A percentile compares a stretch with the other conserved stretches of the same genome.
These are phyloP conservation scores for Platycercus adscitus DNA, from an alignment of 2,113 vertebrate species.

Conservation along the genomic window DNA sequence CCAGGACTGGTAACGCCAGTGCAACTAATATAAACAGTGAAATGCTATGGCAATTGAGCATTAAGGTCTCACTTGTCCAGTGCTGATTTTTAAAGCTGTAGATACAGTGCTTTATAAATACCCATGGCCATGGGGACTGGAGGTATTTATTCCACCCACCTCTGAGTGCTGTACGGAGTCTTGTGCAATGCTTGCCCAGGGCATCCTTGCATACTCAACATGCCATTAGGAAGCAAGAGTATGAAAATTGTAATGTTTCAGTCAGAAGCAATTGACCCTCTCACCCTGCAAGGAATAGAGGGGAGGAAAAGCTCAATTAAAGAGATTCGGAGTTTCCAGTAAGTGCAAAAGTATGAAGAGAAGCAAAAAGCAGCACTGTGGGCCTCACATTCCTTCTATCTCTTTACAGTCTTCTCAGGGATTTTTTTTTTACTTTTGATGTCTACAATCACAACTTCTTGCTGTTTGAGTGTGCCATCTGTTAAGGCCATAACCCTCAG, in stretches of 20 bases:
- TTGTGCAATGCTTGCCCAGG: neutral
- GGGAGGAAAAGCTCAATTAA: slow-evolving; percentile 52
- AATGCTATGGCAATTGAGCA: slow-evolving; percentile 44
- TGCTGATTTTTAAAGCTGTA: slow-evolving; percentile 23
- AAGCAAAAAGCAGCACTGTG: slow-evolving; percentile 29
- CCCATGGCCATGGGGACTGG: neutral
- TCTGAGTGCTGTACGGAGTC: neutral
- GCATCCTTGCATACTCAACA: neutral
- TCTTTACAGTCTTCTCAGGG: slow-evolving; percentile 26
- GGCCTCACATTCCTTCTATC: slow-evolving; percentile 8
- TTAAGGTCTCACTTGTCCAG: slow-evolving; percentile 41
- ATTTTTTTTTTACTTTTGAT: slow-evolving; percentile 25
- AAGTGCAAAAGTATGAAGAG: slow-evolving; percentile 24
- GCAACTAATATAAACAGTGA: slow-evolving; percentile 59
- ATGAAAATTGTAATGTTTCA: neutral
- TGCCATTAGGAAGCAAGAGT: neutral
- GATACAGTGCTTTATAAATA: neutral
- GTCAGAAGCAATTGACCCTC: slow-evolving; percentile 33
- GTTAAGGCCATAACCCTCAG: neutral
- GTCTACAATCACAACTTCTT: slow-evolving; percentile 5
- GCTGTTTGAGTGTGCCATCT: neutral
- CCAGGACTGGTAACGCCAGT: slow-evolving; percentile 33
- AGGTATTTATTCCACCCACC: neutral
- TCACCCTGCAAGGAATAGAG: neutral
- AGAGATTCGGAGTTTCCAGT: neutral